Evolutionary conservation across 53 echinoderm and acorn worm species (phyloP).

Genomic region (Pentamera pediparva): DNA sequence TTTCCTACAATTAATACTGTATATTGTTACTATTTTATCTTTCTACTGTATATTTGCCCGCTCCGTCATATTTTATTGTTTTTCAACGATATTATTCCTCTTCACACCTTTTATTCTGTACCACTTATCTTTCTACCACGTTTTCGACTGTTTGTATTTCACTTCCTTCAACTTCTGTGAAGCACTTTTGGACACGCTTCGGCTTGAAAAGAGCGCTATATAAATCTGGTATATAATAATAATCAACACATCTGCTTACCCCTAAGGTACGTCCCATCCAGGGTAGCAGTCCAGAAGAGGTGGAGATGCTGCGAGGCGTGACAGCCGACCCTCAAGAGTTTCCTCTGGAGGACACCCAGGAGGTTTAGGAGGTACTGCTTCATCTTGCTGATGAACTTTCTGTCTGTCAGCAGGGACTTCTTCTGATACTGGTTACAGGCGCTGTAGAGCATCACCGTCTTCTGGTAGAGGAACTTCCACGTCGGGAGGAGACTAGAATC

Average conservation of each 20-base stretch:
- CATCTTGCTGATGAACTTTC: background rate
- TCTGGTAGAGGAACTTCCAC: slow-evolving; percentile 23
- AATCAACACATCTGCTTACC: background rate
- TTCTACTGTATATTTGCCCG: no score
- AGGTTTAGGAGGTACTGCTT: background rate
- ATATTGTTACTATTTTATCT: no score
- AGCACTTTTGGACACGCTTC: no score
- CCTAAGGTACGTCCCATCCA: slow-evolving; percentile 2
- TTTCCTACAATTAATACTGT: no score
- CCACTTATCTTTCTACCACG: no score
- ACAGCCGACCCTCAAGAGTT: background rate
- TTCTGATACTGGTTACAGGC: slow-evolving; percentile 2
- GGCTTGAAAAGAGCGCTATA: background rate
- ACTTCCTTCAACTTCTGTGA: background rate
- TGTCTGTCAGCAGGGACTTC: background rate
- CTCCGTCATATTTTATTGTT: no score
- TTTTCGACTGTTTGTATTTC: background rate
- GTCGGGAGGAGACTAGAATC: background rate
- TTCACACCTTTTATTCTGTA: no score
- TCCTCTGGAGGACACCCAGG: slow-evolving; percentile 10
- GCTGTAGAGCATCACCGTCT: slow-evolving; percentile 8
- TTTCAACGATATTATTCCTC: no score
- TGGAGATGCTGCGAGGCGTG: slow-evolving; percentile 4
- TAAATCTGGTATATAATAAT: background rate
- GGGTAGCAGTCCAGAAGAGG: slow-evolving; percentile 9